Evolutionary conservation across 92 coral and sea anemone genomes (phyloP).

Genomic region (Parazoanthus atlanticus): DNA sequence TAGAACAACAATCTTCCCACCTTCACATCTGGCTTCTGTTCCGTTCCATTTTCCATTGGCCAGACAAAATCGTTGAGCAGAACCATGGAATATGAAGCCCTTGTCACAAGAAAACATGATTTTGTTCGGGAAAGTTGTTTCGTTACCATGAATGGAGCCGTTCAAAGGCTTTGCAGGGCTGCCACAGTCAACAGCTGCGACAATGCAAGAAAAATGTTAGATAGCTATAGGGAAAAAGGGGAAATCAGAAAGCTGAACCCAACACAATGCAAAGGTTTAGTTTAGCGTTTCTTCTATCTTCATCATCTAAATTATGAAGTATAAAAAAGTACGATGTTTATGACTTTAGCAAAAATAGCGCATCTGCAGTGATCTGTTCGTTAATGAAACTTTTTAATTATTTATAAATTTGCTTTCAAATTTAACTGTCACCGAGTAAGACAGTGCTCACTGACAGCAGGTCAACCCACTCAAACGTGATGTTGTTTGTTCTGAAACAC

Average conservation of each 20-base stretch:
- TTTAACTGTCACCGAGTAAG: no score
- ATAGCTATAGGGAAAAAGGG: background rate
- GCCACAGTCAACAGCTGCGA: conserved; percentile 13
- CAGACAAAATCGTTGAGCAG: conserved; percentile 49
- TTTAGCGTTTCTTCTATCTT: no score
- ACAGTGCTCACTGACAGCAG: no score
- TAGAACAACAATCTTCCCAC: background rate
- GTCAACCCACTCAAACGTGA: no score
- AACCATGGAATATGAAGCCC: conserved; percentile 64
- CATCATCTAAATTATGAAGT: no score
- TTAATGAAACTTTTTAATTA: no score
- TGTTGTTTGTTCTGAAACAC: no score
- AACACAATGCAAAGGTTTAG: no score
- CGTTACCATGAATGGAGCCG: background rate
- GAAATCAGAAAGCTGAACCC: no score
- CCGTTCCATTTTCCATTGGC: conserved; percentile 55
- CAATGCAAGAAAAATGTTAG: background rate
- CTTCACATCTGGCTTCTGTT: conserved; percentile 14
- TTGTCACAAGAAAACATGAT: conserved; percentile 58
- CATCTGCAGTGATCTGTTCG: background rate
- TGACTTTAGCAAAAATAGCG: background rate
- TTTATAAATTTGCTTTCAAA: no score
- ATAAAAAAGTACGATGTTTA: background rate
- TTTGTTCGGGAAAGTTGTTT: conserved; percentile 45
- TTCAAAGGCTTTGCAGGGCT: background rate